Evolutionary conservation across 2,797 vertebrate species (phyloP).

Genomic region (Echiichthys vipera): DNA sequence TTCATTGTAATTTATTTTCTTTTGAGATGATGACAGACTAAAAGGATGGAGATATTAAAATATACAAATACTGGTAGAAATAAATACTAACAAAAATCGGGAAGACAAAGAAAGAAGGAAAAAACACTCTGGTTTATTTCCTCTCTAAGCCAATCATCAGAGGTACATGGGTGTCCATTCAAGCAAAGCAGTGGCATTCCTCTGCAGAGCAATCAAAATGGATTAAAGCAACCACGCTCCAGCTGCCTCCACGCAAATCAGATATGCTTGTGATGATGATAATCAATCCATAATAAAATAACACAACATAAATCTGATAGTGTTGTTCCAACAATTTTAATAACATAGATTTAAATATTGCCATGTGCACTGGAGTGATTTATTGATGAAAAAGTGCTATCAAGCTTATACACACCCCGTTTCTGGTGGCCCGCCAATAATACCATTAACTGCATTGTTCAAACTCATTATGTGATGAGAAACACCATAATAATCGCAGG

Average conservation of each 20-base stretch:
- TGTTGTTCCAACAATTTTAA: conserved; percentile 87
- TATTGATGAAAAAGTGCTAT: conserved; percentile 85
- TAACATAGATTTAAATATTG: conserved; percentile 87
- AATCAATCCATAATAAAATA: conserved; percentile 87
- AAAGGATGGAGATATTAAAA: conserved; percentile 7
- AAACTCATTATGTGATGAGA: conserved; percentile 86
- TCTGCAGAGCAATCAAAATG: conserved; percentile 85
- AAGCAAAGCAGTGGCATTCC: conserved; percentile 73
- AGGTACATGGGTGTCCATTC: conserved; percentile 69
- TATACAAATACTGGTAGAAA: conserved; percentile 15
- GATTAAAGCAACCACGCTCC: conserved; percentile 80
- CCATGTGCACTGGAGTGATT: conserved; percentile 85
- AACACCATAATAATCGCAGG: conserved; percentile 86
- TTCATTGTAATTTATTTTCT: conserved; percentile 8
- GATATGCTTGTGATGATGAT: conserved; percentile 81
- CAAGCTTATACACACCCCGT: conserved; percentile 80
- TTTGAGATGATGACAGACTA: not conserved
- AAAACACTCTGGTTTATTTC: conserved; percentile 45
- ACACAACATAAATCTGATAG: conserved; percentile 85
- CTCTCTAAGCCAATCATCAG: conserved; percentile 64
- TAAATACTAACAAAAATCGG: conserved; percentile 7
- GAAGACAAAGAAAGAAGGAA: conserved; percentile 30
- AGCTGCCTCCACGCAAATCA: conserved; percentile 78
- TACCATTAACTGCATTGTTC: conserved; percentile 88
- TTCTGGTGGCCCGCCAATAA: conserved; percentile 86